Conservation (phyloP, 2,888 invertebrate species). For the Philhelius pedissequus region DNA sequence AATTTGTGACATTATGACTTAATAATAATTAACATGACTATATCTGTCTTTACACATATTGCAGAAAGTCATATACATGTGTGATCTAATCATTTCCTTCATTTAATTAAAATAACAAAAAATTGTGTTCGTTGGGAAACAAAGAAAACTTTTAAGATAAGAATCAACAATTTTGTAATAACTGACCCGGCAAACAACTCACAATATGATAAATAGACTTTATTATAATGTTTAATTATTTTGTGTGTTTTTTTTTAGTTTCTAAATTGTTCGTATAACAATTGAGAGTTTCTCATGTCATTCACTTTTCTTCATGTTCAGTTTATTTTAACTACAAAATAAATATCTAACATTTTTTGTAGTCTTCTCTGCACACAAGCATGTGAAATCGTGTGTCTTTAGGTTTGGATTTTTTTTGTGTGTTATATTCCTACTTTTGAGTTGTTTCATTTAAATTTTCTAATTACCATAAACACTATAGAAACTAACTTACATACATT, state of each 20-base stretch:
- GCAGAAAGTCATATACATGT: background rate
- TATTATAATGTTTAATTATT: conserved; percentile 17
- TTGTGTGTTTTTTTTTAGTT: background rate
- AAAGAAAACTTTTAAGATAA: conserved; percentile 4
- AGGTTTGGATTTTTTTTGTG: background rate
- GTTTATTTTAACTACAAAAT: conserved; percentile 7
- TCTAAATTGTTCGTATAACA: conserved; percentile 8
- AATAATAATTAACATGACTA: too few relatives aligned
- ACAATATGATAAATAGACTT: conserved; percentile 16
- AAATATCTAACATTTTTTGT: conserved; percentile 5
- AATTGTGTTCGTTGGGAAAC: background rate
- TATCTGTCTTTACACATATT: too few relatives aligned
- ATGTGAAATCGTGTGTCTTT: conserved; percentile 41
- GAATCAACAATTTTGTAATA: conserved; percentile 17
- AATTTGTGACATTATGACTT: too few relatives aligned
- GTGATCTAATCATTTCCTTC: background rate
- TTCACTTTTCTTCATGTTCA: conserved; percentile 46
- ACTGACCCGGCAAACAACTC: conserved; percentile 4
- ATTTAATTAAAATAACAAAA: background rate
- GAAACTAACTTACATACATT: too few relatives aligned
- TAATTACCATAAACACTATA: conserved; percentile 56
- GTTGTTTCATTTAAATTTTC: conserved; percentile 60
- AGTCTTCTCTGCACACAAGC: background rate
- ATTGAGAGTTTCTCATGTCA: conserved; percentile 54
- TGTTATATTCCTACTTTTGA: conserved; percentile 14